phyloP scores from a whole-genome alignment of 1,140 invertebrate species.

The Drosophila grimshawi region DNA sequence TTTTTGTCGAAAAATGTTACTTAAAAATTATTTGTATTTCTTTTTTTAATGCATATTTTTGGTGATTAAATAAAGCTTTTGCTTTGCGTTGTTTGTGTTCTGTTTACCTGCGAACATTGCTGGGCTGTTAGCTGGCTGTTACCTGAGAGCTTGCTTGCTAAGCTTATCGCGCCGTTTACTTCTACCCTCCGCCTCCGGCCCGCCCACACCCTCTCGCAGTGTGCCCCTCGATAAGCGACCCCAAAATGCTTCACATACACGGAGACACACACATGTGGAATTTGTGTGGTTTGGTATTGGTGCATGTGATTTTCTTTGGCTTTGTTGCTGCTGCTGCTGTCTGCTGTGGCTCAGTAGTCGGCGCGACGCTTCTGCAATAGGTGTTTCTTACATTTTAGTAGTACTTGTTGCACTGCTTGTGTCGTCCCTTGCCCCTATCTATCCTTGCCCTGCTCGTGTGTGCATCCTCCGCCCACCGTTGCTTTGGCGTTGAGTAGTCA shows the following conservation, averaged over 20 bases:
- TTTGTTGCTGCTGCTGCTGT: background rate
- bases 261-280: background rate
- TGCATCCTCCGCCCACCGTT: background rate
- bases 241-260: slow-evolving; percentile 26
- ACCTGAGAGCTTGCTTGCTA: slow-evolving; percentile 45
- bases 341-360: slow-evolving; percentile 37
- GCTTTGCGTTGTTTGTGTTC: slow-evolving; percentile 3
- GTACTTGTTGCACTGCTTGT: slow-evolving; percentile 24
- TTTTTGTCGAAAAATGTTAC: background rate
- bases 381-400: slow-evolving; percentile 6
- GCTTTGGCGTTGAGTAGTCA: background rate
- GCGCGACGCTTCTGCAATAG: slow-evolving; percentile 36
- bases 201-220: slow-evolving; percentile 14
- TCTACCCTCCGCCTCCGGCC: slow-evolving; percentile 6
- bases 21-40: background rate
- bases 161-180: slow-evolving; percentile 59
- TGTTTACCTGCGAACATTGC: slow-evolving; percentile 64
- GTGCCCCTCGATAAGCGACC: slow-evolving; percentile 42
- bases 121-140: slow-evolving; percentile 42
- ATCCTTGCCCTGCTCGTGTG: background rate
- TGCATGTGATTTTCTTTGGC: slow-evolving; percentile 34
- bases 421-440: too few relatives aligned
- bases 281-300: slow-evolving; percentile 12
- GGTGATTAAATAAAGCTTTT: slow-evolving; percentile 18
- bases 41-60: slow-evolving; percentile 1